phyloP scores from a whole-genome alignment of 2,888 invertebrate species.

The Holacanthella duospinosa region DNA sequence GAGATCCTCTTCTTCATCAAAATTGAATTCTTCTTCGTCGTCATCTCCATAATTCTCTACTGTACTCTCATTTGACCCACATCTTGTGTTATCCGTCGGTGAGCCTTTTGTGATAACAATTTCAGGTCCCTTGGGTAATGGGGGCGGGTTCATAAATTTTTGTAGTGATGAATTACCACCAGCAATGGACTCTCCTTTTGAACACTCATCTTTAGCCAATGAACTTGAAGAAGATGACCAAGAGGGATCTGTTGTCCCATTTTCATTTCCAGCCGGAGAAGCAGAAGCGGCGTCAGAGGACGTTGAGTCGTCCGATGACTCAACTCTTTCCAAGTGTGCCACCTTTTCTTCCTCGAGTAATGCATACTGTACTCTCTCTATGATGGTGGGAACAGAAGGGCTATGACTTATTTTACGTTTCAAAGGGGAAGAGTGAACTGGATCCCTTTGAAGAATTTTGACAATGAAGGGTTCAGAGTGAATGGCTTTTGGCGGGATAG shows the following conservation, averaged over 20 bases:
- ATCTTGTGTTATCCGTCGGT: constrained; percentile 21
- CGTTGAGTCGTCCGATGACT: constrained; percentile 36
- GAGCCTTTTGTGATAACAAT: constrained; percentile 35
- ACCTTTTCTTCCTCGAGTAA: constrained; percentile 28
- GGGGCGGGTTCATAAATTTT: neutral
- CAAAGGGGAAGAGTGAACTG: neutral
- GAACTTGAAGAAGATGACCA: constrained; percentile 34
- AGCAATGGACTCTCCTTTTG: neutral
- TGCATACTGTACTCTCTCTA: constrained; percentile 28
- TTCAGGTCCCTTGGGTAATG: constrained; percentile 18
- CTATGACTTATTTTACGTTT: too few species aligned
- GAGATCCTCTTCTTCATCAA: constrained; percentile 33
- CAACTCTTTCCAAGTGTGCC: constrained; percentile 32
- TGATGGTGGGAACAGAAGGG: neutral
- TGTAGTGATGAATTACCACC: neutral
- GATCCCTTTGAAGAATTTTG: constrained; percentile 7
- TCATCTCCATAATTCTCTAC: constrained; percentile 37
- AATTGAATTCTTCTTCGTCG: constrained; percentile 32
- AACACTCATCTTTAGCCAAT: constrained; percentile 17
- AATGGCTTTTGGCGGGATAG: neutral
- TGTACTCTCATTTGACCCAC: constrained; percentile 32
- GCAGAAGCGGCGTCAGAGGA: constrained; percentile 32
- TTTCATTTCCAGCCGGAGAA: constrained; percentile 33
- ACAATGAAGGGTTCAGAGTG: constrained; percentile 1
- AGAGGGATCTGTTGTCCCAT: constrained; percentile 35